Conservation (phyloP, 2,888 invertebrate genomes). For the Synergus itoensis region DNA sequence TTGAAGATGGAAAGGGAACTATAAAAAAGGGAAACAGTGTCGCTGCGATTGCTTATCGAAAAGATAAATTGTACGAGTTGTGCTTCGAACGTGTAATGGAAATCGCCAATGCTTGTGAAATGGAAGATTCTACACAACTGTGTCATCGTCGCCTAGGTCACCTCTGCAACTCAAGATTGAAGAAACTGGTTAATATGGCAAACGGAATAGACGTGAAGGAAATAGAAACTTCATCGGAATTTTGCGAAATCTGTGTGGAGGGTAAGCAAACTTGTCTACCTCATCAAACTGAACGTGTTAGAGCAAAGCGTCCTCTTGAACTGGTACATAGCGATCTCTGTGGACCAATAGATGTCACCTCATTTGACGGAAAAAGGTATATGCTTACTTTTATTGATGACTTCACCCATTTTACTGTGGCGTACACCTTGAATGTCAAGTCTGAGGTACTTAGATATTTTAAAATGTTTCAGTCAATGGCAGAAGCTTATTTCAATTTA, state of each 20-base stretch:
- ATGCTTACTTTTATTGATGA: too few species aligned
- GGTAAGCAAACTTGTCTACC: constrained; percentile 53
- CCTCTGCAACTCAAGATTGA: constrained; percentile 46
- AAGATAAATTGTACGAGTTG: constrained; percentile 28
- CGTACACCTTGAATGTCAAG: too few species aligned
- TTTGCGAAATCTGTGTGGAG: constrained; percentile 52
- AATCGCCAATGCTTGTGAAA: background rate
- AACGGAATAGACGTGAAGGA: constrained; percentile 53
- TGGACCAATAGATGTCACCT: constrained; percentile 50
- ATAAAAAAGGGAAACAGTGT: constrained; percentile 51
- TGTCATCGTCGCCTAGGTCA: constrained; percentile 57
- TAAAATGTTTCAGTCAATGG: too few species aligned
- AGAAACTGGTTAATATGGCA: constrained; percentile 42
- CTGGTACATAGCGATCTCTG: constrained; percentile 58
- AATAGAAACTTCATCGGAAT: constrained; percentile 44
- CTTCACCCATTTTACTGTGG: too few species aligned
- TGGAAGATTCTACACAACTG: background rate
- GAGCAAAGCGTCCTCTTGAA: constrained; percentile 52
- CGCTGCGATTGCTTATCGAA: constrained; percentile 41
- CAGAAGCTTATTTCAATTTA: too few species aligned
- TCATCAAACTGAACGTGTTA: constrained; percentile 43
- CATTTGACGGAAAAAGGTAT: too few species aligned
- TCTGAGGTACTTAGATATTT: too few species aligned
- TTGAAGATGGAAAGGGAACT: constrained; percentile 55
- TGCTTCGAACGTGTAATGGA: background rate